These are phyloP conservation scores for Ceramica pisi DNA, from an alignment of 2,888 invertebrate genomes.

Conservation along the genomic window DNA sequence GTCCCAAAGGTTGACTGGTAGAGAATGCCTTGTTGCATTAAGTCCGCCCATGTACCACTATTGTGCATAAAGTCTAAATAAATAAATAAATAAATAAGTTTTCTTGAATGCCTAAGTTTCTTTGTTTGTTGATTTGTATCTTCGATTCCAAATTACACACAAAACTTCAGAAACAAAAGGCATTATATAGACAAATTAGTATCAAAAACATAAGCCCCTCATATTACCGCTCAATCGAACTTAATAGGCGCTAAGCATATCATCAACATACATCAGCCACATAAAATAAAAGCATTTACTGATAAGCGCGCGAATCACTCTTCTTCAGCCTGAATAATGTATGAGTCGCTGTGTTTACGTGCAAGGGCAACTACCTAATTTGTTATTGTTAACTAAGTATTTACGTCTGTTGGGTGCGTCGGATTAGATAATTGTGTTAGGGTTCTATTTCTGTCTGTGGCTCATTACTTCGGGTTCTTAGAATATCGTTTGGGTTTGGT, in stretches of 20 bases:
- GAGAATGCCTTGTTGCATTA: too few relatives aligned
- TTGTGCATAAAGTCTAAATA: too few relatives aligned
- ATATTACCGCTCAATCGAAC: constrained; percentile 26
- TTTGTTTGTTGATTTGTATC: too few relatives aligned
- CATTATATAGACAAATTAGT: constrained; percentile 35
- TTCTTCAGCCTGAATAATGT: constrained; percentile 57
- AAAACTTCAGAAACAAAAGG: constrained; percentile 5
- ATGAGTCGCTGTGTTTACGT: constrained; percentile 59
- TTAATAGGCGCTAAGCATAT: constrained; percentile 39
- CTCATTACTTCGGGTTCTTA: not conserved
- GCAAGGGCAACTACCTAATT: constrained; percentile 58
- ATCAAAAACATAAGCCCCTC: constrained; percentile 7
- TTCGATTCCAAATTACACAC: not conserved
- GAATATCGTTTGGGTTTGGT: not conserved
- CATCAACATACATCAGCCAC: constrained; percentile 34
- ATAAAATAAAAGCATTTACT: constrained; percentile 39
- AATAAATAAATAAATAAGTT: too few relatives aligned
- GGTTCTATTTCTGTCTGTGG: constrained; percentile 23
- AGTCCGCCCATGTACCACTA: too few relatives aligned
- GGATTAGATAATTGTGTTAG: constrained; percentile 20
- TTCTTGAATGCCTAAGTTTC: not conserved
- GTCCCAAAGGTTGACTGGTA: too few relatives aligned
- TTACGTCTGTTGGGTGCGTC: constrained; percentile 35
- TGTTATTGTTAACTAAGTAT: constrained; percentile 61
- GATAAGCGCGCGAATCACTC: constrained; percentile 55